phyloP scores from a whole-genome alignment of 2,797 vertebrate species.

The Notamacropus eugenii region DNA sequence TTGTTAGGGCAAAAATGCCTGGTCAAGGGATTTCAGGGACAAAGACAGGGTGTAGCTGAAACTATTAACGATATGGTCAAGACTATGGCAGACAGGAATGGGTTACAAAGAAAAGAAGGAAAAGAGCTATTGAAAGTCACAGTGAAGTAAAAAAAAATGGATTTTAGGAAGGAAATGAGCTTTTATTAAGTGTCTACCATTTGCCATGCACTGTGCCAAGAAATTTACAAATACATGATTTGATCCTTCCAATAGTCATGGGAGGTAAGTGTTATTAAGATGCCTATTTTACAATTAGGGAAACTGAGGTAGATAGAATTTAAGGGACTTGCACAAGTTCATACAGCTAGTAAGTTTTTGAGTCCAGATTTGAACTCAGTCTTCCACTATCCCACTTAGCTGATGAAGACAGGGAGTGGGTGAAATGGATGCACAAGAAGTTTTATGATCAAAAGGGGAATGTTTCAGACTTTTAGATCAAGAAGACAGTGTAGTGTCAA shows the following conservation, averaged over 20 bases:
- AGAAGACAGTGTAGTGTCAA: no score
- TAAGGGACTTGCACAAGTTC: background rate
- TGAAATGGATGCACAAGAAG: no score
- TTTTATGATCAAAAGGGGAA: no score
- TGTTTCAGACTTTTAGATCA: no score
- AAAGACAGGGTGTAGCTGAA: background rate
- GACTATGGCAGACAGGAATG: background rate
- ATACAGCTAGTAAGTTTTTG: background rate
- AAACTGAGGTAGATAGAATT: background rate
- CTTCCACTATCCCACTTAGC: no score
- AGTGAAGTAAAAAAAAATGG: background rate
- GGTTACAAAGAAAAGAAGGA: no score
- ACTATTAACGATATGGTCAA: background rate
- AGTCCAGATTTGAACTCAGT: no score
- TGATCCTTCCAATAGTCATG: background rate
- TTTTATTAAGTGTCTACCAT: background rate
- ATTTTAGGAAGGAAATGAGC: background rate
- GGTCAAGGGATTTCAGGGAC: background rate
- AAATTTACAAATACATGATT: background rate
- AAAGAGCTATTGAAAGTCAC: background rate
- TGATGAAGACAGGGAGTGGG: no score
- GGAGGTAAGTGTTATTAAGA: background rate
- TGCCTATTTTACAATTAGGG: background rate
- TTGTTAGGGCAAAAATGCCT: background rate
- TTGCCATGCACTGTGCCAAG: background rate